Base-by-base conservation (phyloP, 2,888 invertebrate species). In the Temnothorax rugatulus region DNA sequence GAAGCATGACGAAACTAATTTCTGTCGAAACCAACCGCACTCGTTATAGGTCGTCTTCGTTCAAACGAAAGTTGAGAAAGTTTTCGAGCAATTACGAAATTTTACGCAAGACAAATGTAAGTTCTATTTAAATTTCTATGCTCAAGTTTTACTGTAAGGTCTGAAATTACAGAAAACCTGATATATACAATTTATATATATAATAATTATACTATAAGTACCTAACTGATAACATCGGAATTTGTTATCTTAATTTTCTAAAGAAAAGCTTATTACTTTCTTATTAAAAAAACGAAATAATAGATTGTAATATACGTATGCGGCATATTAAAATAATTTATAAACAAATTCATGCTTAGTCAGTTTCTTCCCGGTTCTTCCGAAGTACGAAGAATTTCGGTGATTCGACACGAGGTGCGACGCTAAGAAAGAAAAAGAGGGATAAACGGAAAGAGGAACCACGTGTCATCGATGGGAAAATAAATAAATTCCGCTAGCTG, bases 401-500 rank as follows among this genome's bases (percentile, higher is more conserved):
- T 25, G 75, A 76, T 74, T 76, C 64, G 52, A 76, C 29, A 71
- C 25, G 71, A 79, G 75, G 74, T 54, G 54, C 57, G 63, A 69
- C 50, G 25, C 21, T 29, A 54, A 84, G 77, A 68, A 75, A 86
- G 84, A 75, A 54, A 85, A 77, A 86, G 63, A 44, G 64, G 29
- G 66, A 38, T 79, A 59, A 71, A 79, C 71, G 59, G n/a, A 81
- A 73, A 81, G 77, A 83, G 89, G 86, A 88, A 88, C 89, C 89
- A 88, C 86, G 85, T 89, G 91, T 91, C 91, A 84, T 91, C 92
- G 84, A 66, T 84, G 63, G 75, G 68, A 87, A 90, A 90, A 90
- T 91, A 91, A 91, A 91, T 91, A 93, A 93, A 93, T 93, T 88
- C 86, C 87, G 74, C 91, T 91, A 91, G 92, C 92, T 91, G 92